These are phyloP conservation scores for Antechinus flavipes DNA, from an alignment of 2,113 vertebrate genomes.

Conservation along the genomic window DNA sequence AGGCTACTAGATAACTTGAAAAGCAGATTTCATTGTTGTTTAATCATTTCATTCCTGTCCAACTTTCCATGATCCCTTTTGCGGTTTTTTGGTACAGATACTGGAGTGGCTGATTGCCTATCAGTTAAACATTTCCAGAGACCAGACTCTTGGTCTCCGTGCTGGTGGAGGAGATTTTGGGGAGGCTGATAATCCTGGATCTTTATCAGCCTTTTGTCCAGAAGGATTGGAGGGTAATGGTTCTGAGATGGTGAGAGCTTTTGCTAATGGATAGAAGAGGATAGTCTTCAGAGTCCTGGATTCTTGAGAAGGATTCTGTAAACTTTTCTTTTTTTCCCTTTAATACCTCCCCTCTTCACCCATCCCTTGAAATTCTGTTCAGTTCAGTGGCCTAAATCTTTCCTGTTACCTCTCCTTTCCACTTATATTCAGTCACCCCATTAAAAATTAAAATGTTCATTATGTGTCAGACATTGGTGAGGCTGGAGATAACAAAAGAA, in stretches of 20 bases:
- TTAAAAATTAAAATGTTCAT: background rate
- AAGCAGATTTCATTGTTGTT: background rate
- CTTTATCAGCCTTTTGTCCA: background rate
- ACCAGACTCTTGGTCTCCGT: background rate
- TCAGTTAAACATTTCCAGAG: background rate
- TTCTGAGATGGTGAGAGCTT: background rate
- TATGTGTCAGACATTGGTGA: background rate
- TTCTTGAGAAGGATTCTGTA: background rate
- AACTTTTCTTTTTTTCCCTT: background rate
- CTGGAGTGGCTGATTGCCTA: background rate
- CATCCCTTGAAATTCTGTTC: background rate
- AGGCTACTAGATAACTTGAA: background rate
- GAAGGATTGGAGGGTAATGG: background rate
- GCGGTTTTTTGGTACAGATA: background rate
- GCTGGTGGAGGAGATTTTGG: conserved; percentile 39
- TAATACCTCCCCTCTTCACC: background rate
- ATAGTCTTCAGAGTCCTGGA: background rate
- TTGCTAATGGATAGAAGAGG: background rate
- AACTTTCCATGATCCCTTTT: background rate
- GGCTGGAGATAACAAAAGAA: background rate
- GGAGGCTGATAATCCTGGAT: conserved; percentile 13
- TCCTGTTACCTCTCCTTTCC: background rate
- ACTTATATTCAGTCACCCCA: background rate
- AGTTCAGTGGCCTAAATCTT: background rate
- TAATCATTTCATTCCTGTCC: background rate